Evolutionary conservation across 2,797 vertebrate species (phyloP), one percentile per base, ranked within the genome.

Genomic region (Scolopax bukidnonensis): DNA sequence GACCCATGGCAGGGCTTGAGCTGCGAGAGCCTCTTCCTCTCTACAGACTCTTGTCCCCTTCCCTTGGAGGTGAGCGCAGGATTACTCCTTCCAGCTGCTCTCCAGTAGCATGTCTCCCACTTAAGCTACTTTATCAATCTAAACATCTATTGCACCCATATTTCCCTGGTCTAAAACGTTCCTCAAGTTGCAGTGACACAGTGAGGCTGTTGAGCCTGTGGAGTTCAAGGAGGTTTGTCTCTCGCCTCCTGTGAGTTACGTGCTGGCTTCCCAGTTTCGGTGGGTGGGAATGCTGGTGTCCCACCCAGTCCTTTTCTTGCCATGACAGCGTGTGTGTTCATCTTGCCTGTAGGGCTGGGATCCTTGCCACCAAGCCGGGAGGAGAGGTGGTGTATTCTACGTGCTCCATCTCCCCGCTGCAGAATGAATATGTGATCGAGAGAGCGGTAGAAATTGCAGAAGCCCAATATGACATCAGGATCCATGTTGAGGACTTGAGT

Each of bases 371-470:
- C 7, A 97, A 96, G 92, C 98, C 98, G 0, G 98, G 99, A 12
- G 99, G 99, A 8, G 97, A 98, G 24, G 97, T 99, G 24, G 93
- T 99, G 67, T 99, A 99, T 79, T 99, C 99, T 57, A 99, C 99
- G 0, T 99, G 99, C 96, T 98, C 99, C 11, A 98, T 99, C 40
- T 99, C 99, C 78, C 98, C 98, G n/a, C 98, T 98, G 95, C 99
- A 99, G 98, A 99, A 99, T 4, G 97, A 98, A 91, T 97, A 96
- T 12, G 99, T 99, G 95, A 98, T 99, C 3, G 97, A 99, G 95
- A 98, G 98, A 75, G 98, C 98, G 0, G 56, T 99, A 9, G 95
- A 97, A 13, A 33, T 98, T 28, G 98, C 99, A 77, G 96, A 53
- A 67, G 97, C 98, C 67, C 96, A 99, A 24, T 97, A 98, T 45